phyloP scores from a whole-genome alignment of 2,888 invertebrate genomes.

The Melieria omissa region DNA sequence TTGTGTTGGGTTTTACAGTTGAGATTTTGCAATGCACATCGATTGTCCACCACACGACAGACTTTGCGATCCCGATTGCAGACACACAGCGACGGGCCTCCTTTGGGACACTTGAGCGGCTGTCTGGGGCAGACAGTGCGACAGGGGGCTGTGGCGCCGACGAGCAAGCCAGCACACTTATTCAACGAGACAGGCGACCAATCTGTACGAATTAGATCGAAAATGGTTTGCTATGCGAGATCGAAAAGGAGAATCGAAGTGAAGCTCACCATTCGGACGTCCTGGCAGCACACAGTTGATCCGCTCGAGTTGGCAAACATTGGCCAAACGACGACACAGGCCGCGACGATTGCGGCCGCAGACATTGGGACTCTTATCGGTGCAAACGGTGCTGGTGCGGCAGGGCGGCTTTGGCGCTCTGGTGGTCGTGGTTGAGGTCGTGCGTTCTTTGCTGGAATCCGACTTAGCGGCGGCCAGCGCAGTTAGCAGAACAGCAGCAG shows the following conservation, averaged over 20 bases:
- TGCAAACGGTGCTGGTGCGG: background rate
- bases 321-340: conserved; percentile 11
- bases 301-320: conserved; percentile 6
- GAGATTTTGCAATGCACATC: conserved; percentile 24
- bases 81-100: conserved; percentile 24
- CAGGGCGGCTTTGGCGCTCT: background rate
- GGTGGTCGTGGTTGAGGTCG: background rate
- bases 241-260: too few species aligned
- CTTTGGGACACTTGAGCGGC: conserved; percentile 9
- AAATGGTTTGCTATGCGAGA: too few species aligned
- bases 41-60: conserved; percentile 28
- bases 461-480: too few species aligned
- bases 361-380: background rate
- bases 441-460: too few species aligned
- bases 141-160: too few species aligned
- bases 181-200: too few species aligned
- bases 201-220: too few species aligned
- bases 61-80: conserved; percentile 15
- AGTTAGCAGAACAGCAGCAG: too few species aligned
- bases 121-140: background rate
- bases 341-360: conserved; percentile 20
- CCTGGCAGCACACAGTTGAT: background rate
- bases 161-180: too few species aligned
- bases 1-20: conserved; percentile 21
- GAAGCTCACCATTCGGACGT: background rate